Base-by-base conservation (phyloP, 2,797 vertebrate genomes). In the Pygocentrus nattereri region DNA sequence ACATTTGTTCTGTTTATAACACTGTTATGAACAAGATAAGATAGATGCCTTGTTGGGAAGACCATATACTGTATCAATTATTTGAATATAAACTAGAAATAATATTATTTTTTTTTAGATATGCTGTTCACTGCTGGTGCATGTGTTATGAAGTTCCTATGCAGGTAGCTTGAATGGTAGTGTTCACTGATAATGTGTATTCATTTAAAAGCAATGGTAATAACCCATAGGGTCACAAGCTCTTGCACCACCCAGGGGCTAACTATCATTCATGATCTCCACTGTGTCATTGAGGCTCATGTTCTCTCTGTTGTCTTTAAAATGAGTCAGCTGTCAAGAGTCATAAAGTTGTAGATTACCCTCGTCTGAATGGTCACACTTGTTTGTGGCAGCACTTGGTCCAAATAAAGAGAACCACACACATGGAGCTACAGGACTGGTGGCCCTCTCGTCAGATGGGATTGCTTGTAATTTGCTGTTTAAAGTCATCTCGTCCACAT, bases 391-490 rank as follows among this genome's bases (percentile, higher is more conserved):
- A 85, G 62, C 88, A 88, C 88, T 86, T 81, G 73, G 74, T 88
- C 91, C 84, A 86, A 88, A 78, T 67, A 79, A 74, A 85, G 69
- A 82, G 83, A 90, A 85, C 93, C 90, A 91, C 88, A 89, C 87
- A 90, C 74, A 73, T 56, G 77, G 85, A 92, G 84, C 18, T 82
- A 87, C 88, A 88, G 80, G 50, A 84, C 83, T 86, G 82, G 81
- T 93, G 92, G 87, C 89, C 88, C 87, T 89, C 89, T 90, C 89
- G 83, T 93, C 87, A 86, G 83, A 90, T 87, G 85, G 88, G 85
- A 88, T 88, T 90, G 90, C 88, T 92, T 86, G 89, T 94, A 91
- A 90, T 93, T 90, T 86, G 83, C 82, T 84, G 86, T 92, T 93
- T 94, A 94, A 93, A 92, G 90, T 88, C 86, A 90, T 88, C 87